Evolutionary conservation across 2,888 invertebrate genomes (phyloP).

Genomic region (Sinelater perroti): DNA sequence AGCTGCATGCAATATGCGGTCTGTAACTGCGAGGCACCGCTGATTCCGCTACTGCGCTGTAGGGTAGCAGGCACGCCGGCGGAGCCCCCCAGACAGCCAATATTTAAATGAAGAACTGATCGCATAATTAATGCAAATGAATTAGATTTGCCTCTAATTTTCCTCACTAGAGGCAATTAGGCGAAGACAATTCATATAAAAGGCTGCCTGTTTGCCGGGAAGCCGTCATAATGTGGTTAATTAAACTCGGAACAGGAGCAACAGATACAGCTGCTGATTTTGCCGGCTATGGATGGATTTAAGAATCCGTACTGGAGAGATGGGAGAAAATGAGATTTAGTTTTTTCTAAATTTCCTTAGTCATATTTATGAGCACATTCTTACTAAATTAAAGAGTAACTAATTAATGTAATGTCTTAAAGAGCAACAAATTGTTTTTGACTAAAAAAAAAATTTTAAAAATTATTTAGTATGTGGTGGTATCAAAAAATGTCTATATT

Average conservation of each 20-base stretch:
- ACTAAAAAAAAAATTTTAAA: too few relatives aligned
- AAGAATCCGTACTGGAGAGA: too few relatives aligned
- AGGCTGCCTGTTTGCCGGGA: constrained; percentile 26
- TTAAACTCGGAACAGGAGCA: constrained; percentile 15
- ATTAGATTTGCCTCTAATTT: constrained; percentile 26
- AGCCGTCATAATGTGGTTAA: constrained; percentile 22
- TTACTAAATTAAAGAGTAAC: too few relatives aligned
- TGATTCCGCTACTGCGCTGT: constrained; percentile 21
- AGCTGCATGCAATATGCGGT: constrained; percentile 12
- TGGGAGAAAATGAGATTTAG: too few relatives aligned
- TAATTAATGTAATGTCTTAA: too few relatives aligned
- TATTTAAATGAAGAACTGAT: constrained; percentile 26
- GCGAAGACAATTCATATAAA: constrained; percentile 22
- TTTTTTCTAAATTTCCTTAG: too few relatives aligned
- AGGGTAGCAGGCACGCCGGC: too few relatives aligned
- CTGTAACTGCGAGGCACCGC: constrained; percentile 15
- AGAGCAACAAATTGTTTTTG: too few relatives aligned
- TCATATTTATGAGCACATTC: too few relatives aligned
- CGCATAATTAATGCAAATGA: constrained; percentile 27
- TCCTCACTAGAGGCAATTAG: constrained; percentile 19
- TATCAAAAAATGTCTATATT: too few relatives aligned
- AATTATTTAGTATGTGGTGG: too few relatives aligned
- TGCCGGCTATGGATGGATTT: too few relatives aligned
- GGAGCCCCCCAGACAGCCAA: constrained; percentile 16
- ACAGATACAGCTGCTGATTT: constrained; percentile 22